Base-by-base conservation (phyloP, 2,888 invertebrate species). In the Cosmorhoe ocellata region DNA sequence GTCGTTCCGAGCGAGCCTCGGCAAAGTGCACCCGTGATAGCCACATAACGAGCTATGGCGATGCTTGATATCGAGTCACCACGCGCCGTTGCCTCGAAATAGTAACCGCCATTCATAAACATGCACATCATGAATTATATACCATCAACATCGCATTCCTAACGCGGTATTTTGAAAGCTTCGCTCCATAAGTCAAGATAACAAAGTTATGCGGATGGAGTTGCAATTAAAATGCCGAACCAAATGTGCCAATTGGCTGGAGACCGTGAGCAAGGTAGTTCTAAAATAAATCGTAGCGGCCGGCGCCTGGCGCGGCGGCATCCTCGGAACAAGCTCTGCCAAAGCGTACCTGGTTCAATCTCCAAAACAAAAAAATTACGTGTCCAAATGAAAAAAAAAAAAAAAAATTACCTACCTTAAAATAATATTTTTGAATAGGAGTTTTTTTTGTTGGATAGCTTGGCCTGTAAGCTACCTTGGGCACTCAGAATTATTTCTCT, bases 111-210 rank as follows among this genome's bases (percentile, higher is more conserved):
- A 84, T 85, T 84, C 82, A 84, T 76, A 79, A 79, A 78, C 80
- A 78, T 79, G 76, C 74, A 73, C 73, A 81, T 77, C 73, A 69
- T 76, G 73, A 80, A 78, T 80, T 75, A 79, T 79, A 79, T 79
- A 75, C 74, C 76, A 79, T 75, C 71, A 59, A 70, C 64, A 44
- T 61, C 53, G 66, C 69, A 72, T 79, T 79, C 58, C 75, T 72
- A 67, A 38, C 26, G 65, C 66, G 70, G 69, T 76, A 75, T 74
- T 79, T 74, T 80, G 76, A 74, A 76, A 76, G 73, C 74, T 71
- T 74, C 37, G 67, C 60, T 56, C 71, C 57, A 84, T 88, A 76
- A 81, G 82, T 85, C 81, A 84, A 84, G 85, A 88, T 85, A 87
- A 79, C 72, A 62, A 67, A 79, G 82, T 76, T 80, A 87, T 87